A percentile compares a stretch with the other conserved stretches of the same genome.
Conservation (phyloP, 2,888 invertebrate species). For the Ophion ellenae region DNA sequence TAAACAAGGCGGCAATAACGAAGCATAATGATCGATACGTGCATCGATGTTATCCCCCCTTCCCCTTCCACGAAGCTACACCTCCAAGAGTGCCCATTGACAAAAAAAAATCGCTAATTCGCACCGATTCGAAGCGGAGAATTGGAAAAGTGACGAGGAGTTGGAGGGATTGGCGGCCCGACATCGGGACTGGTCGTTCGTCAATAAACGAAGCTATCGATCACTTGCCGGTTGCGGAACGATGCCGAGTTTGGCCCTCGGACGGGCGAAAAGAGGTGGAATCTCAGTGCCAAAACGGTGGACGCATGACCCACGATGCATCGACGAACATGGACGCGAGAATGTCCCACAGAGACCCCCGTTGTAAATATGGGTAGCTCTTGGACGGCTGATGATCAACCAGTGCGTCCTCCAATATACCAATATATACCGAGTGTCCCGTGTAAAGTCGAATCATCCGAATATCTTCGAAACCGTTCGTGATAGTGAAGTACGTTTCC, state of each 20-base stretch:
- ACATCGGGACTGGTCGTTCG: conserved; percentile 53
- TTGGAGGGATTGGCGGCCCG: background rate
- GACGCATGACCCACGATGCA: conserved; percentile 51
- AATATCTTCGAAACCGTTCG: no score
- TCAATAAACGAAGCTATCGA: conserved; percentile 64
- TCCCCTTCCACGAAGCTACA: background rate
- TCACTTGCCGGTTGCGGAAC: conserved; percentile 42
- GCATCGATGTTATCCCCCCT: conserved; percentile 23
- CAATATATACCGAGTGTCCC: background rate
- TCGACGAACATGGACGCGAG: conserved; percentile 21
- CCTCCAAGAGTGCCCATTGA: background rate
- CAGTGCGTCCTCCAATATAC: conserved; percentile 1
- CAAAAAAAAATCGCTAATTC: background rate
- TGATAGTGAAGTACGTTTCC: no score
- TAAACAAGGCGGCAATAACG: conserved; percentile 31
- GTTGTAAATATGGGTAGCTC: conserved; percentile 53
- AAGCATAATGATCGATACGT: conserved; percentile 21
- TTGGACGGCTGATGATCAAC: conserved; percentile 32
- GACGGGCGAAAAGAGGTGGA: conserved; percentile 28
- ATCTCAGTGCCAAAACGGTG: conserved; percentile 46
- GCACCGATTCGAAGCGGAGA: conserved; percentile 18
- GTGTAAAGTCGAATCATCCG: no score
- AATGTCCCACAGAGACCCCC: conserved; percentile 59
- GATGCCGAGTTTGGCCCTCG: conserved; percentile 32
- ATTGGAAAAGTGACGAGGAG: conserved; percentile 41